phyloP scores from a whole-genome alignment of 2,113 vertebrate genomes.

The Vidua macroura region DNA sequence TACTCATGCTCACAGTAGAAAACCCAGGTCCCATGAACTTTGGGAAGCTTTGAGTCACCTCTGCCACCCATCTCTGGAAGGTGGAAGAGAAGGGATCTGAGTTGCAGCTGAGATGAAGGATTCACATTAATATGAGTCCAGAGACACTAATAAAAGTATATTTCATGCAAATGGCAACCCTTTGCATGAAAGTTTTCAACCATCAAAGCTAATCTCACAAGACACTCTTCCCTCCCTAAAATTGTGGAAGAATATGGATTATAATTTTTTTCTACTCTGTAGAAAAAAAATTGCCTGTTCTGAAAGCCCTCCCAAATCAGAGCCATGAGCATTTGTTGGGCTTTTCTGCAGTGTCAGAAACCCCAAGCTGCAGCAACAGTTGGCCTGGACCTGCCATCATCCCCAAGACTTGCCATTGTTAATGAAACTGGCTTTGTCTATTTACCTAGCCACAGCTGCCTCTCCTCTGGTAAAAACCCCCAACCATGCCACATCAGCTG shows the following conservation, averaged over 20 bases:
- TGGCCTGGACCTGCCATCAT: background rate
- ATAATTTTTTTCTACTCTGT: background rate
- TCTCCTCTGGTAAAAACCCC: background rate
- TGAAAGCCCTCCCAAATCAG: background rate
- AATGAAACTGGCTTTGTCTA: background rate
- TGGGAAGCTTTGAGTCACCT: background rate
- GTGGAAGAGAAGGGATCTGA: background rate
- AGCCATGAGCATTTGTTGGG: background rate
- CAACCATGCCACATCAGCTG: rapidly evolving
- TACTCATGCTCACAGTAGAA: rapidly evolving
- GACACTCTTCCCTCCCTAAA: background rate
- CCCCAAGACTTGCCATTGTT: background rate
- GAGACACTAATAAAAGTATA: background rate
- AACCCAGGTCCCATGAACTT: background rate
- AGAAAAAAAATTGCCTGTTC: background rate
- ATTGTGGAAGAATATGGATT: background rate
- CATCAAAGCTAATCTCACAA: background rate
- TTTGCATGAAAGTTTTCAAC: background rate
- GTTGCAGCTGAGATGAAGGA: background rate
- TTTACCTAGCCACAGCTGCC: background rate
- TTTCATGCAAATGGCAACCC: background rate
- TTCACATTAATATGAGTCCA: background rate
- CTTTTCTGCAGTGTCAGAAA: background rate
- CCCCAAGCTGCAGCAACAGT: background rate
- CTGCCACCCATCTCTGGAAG: background rate